Percentiles rank a stretch among this genome's conserved stretches.
Evolutionary conservation across 2,888 invertebrate species (phyloP).

Genomic region (Caradrina kadenii): DNA sequence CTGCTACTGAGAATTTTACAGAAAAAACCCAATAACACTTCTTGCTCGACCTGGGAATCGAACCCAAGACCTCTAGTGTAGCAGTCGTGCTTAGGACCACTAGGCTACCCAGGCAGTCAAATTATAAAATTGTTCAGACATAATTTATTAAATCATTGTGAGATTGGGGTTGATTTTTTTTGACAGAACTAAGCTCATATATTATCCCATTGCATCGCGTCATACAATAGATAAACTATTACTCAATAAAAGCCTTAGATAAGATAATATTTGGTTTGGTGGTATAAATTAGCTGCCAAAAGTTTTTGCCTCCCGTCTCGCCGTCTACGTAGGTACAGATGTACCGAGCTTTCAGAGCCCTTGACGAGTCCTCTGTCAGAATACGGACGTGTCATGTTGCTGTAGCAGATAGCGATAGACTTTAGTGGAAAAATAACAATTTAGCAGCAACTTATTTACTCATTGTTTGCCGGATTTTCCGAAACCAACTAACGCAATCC

Average conservation of each 20-base stretch:
- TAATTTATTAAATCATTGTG: no score
- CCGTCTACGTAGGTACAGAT: constrained; percentile 22
- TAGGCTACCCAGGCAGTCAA: no score
- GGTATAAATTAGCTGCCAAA: neutral
- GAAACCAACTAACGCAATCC: neutral
- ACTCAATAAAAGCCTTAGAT: neutral
- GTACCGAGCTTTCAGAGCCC: constrained; percentile 26
- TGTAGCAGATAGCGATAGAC: constrained; percentile 3
- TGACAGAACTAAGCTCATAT: no score
- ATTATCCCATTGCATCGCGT: neutral
- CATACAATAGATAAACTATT: neutral
- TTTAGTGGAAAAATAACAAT: constrained; percentile 2
- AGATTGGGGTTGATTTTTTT: no score
- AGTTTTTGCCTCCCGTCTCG: neutral
- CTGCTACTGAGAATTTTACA: no score
- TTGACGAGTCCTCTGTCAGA: constrained; percentile 19
- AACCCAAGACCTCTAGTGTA: no score
- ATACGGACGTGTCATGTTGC: constrained; percentile 12
- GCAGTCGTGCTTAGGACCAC: no score
- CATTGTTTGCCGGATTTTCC: neutral
- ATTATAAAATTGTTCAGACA: no score
- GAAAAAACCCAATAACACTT: no score
- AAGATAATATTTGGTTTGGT: neutral
- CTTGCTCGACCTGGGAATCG: no score
- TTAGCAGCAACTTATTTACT: neutral